These are phyloP conservation scores for Notarius lentiginosus DNA, from an alignment of 2,113 vertebrate species.

Conservation along the genomic window DNA sequence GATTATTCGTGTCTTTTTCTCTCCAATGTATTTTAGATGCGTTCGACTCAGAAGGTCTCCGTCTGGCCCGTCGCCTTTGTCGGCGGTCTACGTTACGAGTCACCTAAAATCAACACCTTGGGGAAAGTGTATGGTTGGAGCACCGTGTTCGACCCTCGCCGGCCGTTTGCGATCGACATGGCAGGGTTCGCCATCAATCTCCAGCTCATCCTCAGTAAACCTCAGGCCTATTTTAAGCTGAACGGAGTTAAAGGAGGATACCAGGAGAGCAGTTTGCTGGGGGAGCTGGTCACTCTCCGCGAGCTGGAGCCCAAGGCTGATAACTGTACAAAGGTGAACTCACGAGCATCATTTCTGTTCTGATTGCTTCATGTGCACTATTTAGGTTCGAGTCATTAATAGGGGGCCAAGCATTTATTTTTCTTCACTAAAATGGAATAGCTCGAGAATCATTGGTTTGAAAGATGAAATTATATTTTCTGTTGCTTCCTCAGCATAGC, in stretches of 20 bases:
- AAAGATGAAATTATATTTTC: no score
- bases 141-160: slow-evolving; percentile 93
- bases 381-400: no score
- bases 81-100: slow-evolving; percentile 92
- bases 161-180: slow-evolving; percentile 99
- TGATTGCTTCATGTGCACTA: background rate
- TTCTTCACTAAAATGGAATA: no score
- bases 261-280: slow-evolving; percentile 95
- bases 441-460: no score
- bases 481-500: no score
- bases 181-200: slow-evolving; percentile 96
- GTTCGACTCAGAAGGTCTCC: slow-evolving; percentile 88
- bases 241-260: slow-evolving; percentile 95
- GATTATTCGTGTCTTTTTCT: background rate
- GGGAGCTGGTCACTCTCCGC: slow-evolving; percentile 90
- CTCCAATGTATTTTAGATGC: slow-evolving; percentile 75
- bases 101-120: slow-evolving; percentile 89
- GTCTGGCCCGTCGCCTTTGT: slow-evolving; percentile 98
- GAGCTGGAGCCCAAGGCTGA: slow-evolving; percentile 97
- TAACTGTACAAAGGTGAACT: slow-evolving; percentile 96
- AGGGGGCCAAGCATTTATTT: no score
- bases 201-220: slow-evolving; percentile 89
- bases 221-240: slow-evolving; percentile 96
- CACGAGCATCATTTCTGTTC: background rate
- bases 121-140: slow-evolving; percentile 99